Base-by-base conservation (phyloP, 2,888 invertebrate species). In the Melanargia galathea region DNA sequence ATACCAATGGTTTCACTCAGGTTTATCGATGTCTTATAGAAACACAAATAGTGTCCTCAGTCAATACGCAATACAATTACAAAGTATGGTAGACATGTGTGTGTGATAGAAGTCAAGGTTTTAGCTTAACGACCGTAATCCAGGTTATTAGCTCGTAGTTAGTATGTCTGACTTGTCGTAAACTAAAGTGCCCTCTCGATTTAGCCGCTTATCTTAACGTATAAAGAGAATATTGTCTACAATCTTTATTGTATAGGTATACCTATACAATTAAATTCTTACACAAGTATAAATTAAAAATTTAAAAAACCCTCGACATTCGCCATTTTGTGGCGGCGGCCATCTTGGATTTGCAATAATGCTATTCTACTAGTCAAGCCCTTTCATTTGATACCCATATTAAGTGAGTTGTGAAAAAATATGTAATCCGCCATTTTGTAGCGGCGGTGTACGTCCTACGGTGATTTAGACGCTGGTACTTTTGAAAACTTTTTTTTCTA, bases 141-240 rank as follows among this genome's bases (percentile, higher is more conserved):
- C 59, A 52, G 62, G 66, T 59, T 66, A 59, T 66, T 66, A 64
- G 64, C 62, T 38, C 33, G 11, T 49, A 64, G 55, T 59, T 64
- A 62, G 62, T 58, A 51, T 43, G 59, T 64, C 60, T 60, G 26
- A 58, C 62, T 38, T 40, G 55, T 59, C 59, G 51, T 64, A 64
- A 66, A 64, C 57, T 61, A 24, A 48, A 64, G 62, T 62, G 62
- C 43, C 13, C 56, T 62, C 55, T 54, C 33, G 26, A 38, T 38
- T 63, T 58, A 43, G 35, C 10, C 48, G 52, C 13, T 45, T 20
- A 45, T n/a, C 33, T 52, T 20, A 30, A n/a, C n/a, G n/a, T n/a
- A n/a, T n/a, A n/a, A n/a, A n/a, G n/a, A 51, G 26, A n/a, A 16
- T 49, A 16, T 49, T 10, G 26, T 13, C 22, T 48, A 24, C 24